Evolutionary conservation across 1,140 invertebrate species (phyloP).

Genomic region (Neodiprion lecontei): DNA sequence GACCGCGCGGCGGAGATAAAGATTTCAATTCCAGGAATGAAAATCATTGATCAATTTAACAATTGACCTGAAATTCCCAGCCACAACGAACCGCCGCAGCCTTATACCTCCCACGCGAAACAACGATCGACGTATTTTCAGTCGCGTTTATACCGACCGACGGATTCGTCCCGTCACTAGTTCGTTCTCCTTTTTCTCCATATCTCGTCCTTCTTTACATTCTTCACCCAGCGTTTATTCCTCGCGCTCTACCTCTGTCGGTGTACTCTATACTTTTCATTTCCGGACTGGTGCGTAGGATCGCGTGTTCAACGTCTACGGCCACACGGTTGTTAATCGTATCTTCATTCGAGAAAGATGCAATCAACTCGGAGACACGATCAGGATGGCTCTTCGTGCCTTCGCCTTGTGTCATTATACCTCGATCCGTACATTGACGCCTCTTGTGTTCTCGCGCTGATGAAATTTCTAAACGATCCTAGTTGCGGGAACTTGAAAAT

Average conservation of each 20-base stretch:
- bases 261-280: conserved; percentile 38
- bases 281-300: conserved; percentile 55
- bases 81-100: conserved; percentile 40
- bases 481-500: no score
- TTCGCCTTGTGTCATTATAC: background rate
- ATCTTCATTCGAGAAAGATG: background rate
- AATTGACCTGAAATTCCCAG: conserved; percentile 57
- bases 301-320: conserved; percentile 45
- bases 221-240: conserved; percentile 9
- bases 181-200: background rate
- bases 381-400: background rate
- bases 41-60: conserved; percentile 58
- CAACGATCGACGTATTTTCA: conserved; percentile 38
- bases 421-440: background rate
- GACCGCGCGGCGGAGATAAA: conserved; percentile 40
- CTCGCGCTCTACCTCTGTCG: background rate
- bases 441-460: background rate
- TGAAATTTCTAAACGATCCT: no score
- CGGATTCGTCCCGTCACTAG: background rate
- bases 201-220: conserved; percentile 12
- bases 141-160: background rate
- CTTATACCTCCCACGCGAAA: conserved; percentile 47
- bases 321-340: background rate
- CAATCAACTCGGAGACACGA: background rate
- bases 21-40: conserved; percentile 58